These are phyloP conservation scores for Ispidina lecontei DNA, from an alignment of 2,797 vertebrate genomes.

Conservation along the genomic window DNA sequence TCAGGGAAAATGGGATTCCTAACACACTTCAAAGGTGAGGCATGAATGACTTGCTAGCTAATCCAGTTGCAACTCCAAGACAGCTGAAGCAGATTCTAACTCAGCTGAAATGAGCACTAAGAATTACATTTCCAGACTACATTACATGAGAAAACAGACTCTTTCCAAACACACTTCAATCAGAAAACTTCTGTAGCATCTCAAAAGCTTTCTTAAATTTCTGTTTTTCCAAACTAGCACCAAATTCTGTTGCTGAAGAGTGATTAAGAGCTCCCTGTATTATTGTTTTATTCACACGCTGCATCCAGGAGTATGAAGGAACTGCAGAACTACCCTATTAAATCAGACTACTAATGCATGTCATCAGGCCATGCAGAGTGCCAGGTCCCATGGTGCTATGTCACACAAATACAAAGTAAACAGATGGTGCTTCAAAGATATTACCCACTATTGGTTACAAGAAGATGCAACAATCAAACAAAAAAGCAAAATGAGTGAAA, in stretches of 20 bases:
- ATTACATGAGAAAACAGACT: background rate
- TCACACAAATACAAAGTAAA: background rate
- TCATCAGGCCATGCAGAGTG: background rate
- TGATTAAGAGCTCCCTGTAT: rapidly evolving
- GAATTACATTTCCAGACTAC: background rate
- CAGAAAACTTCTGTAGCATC: background rate
- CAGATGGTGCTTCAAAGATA: constrained; percentile 35
- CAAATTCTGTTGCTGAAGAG: background rate
- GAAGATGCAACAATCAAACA: background rate
- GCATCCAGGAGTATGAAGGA: background rate
- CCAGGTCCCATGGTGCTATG: constrained; percentile 2
- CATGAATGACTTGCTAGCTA: background rate
- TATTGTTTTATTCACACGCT: background rate
- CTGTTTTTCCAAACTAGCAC: background rate
- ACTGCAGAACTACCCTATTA: background rate
- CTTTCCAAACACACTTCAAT: background rate
- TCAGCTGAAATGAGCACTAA: background rate
- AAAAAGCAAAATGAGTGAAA: background rate
- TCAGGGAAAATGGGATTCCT: background rate
- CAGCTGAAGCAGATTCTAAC: background rate
- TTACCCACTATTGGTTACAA: background rate
- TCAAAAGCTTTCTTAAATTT: background rate
- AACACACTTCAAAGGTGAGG: background rate
- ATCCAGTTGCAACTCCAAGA: background rate
- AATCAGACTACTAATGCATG: background rate